Conservation (phyloP, 2,797 vertebrate genomes). For the Liparis tanakae region DNA sequence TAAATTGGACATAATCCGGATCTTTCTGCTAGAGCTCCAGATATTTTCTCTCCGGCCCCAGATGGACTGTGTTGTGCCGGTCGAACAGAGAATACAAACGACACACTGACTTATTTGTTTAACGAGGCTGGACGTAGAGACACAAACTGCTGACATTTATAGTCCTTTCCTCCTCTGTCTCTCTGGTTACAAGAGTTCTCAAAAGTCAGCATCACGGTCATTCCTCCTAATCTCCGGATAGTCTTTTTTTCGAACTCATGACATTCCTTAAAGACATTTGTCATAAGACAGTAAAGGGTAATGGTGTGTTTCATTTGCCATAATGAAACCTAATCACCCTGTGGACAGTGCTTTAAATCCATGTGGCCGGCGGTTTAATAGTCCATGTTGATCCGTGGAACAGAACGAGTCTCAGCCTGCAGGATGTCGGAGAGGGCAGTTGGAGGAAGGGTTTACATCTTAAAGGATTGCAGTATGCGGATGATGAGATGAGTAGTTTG, state of each 20-base stretch:
- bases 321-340: slow-evolving; percentile 77
- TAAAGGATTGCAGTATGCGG: slow-evolving; percentile 40
- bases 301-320: slow-evolving; percentile 80
- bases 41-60: slow-evolving; percentile 63
- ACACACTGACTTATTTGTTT: slow-evolving; percentile 74
- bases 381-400: slow-evolving; percentile 55
- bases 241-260: slow-evolving; percentile 30
- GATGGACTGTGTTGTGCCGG: slow-evolving; percentile 68
- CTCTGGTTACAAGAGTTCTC: slow-evolving; percentile 39
- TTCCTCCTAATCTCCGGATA: slow-evolving; percentile 47
- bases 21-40: slow-evolving; percentile 50
- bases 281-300: slow-evolving; percentile 72
- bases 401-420: slow-evolving; percentile 42
- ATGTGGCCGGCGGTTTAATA: slow-evolving; percentile 73
- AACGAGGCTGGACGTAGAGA: slow-evolving; percentile 59
- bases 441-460: slow-evolving; percentile 51
- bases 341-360: slow-evolving; percentile 71
- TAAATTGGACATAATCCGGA: slow-evolving; percentile 45
- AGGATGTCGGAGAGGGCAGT: slow-evolving; percentile 43
- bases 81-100: slow-evolving; percentile 57
- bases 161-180: slow-evolving; percentile 21
- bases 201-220: slow-evolving; percentile 50
- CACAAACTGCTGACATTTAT: slow-evolving; percentile 59
- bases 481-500: slow-evolving; percentile 39
- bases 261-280: slow-evolving; percentile 74